Evolutionary conservation across 2,113 vertebrate genomes (phyloP).

Genomic region (Chaenogobius annularis): DNA sequence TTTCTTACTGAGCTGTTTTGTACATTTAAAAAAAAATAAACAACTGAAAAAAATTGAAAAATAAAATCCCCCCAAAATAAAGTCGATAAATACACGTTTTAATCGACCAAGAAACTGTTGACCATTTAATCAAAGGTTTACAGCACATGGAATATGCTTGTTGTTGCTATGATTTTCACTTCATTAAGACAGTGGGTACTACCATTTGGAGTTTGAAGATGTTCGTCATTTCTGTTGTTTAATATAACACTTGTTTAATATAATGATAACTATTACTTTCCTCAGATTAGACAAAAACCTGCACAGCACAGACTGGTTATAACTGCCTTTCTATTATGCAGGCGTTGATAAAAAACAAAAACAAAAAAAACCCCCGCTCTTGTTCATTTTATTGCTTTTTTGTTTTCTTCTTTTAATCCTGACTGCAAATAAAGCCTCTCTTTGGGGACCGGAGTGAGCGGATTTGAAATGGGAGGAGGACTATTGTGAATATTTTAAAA

Average conservation of each 20-base stretch:
- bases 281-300: background rate
- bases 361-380: background rate
- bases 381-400: background rate
- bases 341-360: background rate
- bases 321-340: background rate
- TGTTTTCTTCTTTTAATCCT: conserved; percentile 6
- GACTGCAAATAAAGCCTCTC: conserved; percentile 4
- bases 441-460: background rate
- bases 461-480: background rate
- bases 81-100: no score
- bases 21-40: no score
- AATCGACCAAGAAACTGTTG: no score
- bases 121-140: no score
- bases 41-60: no score
- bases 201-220: no score
- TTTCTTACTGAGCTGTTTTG: no score
- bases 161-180: no score
- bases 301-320: background rate
- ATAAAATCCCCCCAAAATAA: no score
- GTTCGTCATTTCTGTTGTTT: no score
- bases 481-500: conserved; percentile 5
- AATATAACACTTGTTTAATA: background rate
- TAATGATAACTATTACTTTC: background rate
- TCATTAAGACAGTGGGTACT: no score
- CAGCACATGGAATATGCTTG: no score